Base-by-base conservation (phyloP, 2,797 vertebrate species). In the Micropoecilia bifurca region DNA sequence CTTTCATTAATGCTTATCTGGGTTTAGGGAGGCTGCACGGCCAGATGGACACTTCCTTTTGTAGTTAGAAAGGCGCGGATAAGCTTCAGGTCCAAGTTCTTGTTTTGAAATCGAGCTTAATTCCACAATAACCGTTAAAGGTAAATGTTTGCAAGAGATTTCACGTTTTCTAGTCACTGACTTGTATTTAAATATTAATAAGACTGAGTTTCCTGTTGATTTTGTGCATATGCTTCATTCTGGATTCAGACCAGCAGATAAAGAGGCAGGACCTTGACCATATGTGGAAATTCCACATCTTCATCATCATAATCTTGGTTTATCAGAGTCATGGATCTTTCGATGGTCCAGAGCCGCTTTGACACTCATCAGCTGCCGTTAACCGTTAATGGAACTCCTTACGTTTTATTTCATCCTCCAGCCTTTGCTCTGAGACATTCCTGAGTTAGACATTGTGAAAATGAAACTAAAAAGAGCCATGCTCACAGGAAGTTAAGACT, bases 1-100 rank as follows among this genome's bases (percentile, higher is more conserved):
- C 81, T 46, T 90, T 90, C 73, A 80, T 92, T 90, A 85, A 73
- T 20, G 43, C 16, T 82, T 82, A 82, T 85, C 80, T 76, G 22
- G 41, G n/a, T 78, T 78, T 75, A 59, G 66, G 84, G 46, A 72
- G 71, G 72, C 75, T 48, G 18, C 53, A 25, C 12, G 33, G 55
- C 2, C 74, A 75, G 20, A 69, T 78, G 45, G 14, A 73, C 63
- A 59, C 50, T 71, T 77, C 53, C 22, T 69, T 79, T 80, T 71
- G 6, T 45, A 4, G 25, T 61, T 59, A 63, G 25, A 22, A 1
- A 66, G 20, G 45, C 13, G 28, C 4, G 59, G 30, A 74, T 74
- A 47, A 61, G 33, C 47, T 28, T 46, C 6, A 55, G 12, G 59
- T 73, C 61, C 33, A 63, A 20, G 76, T 80, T n/a, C 78, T 2